Evolutionary conservation across 2,797 vertebrate species (phyloP).

Genomic region (Sphenodon punctatus): DNA sequence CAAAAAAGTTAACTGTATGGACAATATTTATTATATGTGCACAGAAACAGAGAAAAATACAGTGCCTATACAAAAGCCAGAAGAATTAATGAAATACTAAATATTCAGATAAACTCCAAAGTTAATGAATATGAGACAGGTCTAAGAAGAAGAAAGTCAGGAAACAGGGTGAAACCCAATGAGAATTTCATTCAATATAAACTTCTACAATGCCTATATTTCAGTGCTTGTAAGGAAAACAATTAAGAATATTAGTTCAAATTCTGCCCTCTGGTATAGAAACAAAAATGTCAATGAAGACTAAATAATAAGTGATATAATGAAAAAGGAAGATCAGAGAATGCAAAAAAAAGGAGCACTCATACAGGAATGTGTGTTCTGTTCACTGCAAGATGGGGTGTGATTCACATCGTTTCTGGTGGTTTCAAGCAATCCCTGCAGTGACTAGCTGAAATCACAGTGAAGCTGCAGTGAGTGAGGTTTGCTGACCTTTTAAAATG

Average conservation of each 20-base stretch:
- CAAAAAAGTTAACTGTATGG: neutral
- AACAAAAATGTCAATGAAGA: neutral
- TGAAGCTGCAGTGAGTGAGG: too few species aligned
- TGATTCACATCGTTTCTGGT: too few species aligned
- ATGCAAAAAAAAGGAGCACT: neutral
- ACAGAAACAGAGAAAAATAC: neutral
- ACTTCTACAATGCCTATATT: slow-evolving; percentile 1
- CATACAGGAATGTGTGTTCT: too few species aligned
- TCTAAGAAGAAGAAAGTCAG: neutral
- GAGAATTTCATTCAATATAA: slow-evolving; percentile 32
- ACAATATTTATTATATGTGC: neutral
- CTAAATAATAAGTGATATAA: neutral
- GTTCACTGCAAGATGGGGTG: too few species aligned
- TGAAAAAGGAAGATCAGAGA: neutral
- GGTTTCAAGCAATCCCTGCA: too few species aligned
- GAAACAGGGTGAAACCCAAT: neutral
- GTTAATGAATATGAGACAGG: too few species aligned
- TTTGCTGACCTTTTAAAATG: too few species aligned
- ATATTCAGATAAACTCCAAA: neutral
- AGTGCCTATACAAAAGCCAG: neutral
- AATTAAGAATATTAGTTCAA: slow-evolving; percentile 11
- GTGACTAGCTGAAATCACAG: too few species aligned
- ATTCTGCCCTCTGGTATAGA: neutral
- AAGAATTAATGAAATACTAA: neutral
- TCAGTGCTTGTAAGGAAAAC: slow-evolving; percentile 18